A percentile compares a stretch with the other conserved stretches of the same genome.
Evolutionary conservation across 2,797 vertebrate genomes (phyloP).

Genomic region (Acanthiza pusilla): DNA sequence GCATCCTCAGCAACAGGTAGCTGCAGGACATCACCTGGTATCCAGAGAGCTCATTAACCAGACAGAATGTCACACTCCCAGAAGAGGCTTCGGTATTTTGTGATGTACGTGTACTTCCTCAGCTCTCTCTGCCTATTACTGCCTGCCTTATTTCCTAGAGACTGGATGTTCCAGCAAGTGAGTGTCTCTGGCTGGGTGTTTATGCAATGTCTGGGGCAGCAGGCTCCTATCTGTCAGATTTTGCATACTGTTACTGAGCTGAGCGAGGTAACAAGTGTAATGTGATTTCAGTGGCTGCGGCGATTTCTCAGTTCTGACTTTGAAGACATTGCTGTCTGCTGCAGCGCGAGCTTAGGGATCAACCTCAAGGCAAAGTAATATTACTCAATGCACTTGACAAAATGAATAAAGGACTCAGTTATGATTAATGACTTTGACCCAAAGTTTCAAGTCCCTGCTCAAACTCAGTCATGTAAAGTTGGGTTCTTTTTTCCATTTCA

Average conservation of each 20-base stretch:
- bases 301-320: neutral
- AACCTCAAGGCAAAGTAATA: neutral
- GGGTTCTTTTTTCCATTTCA: neutral
- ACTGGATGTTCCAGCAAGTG: slow-evolving; percentile 15
- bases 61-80: neutral
- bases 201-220: slow-evolving; percentile 15
- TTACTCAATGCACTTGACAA: slow-evolving; percentile 21
- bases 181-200: neutral
- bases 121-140: neutral
- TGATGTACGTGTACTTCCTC: neutral
- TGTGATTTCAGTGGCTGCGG: slow-evolving; percentile 1
- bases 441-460: neutral
- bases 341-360: neutral
- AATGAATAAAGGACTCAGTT: slow-evolving; percentile 12
- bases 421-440: slow-evolving; percentile 39
- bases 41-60: neutral
- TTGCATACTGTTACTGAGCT: neutral
- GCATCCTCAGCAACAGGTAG: neutral
- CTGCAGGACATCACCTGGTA: neutral
- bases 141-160: neutral
- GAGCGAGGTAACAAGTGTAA: neutral
- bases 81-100: neutral
- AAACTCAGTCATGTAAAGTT: neutral
- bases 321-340: neutral
- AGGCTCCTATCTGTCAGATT: slow-evolving; percentile 8